phyloP scores from a whole-genome alignment of 2,113 vertebrate species.

The Saguinus imperator region DNA sequence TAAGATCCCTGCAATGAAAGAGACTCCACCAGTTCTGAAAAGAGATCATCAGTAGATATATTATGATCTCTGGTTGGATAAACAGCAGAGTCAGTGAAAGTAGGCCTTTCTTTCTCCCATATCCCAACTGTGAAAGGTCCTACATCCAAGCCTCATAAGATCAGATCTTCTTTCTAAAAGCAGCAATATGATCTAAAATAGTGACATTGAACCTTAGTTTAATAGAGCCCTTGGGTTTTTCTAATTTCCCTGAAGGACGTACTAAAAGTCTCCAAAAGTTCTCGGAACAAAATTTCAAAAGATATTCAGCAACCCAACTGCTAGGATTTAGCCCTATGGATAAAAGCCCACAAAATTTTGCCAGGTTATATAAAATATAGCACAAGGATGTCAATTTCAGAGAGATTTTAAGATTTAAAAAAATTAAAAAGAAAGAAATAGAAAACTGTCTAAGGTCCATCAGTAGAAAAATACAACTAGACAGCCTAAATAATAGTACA shows the following conservation, averaged over 20 bases:
- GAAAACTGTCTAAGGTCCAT: neutral
- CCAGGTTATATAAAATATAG: neutral
- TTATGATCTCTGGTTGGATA: constrained; percentile 50
- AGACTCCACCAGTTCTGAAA: constrained; percentile 81
- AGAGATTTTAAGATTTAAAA: neutral
- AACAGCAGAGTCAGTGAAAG: constrained; percentile 40
- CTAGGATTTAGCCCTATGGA: neutral
- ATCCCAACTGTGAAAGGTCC: constrained; percentile 6
- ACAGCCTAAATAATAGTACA: neutral
- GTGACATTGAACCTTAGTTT: neutral
- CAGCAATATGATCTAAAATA: neutral
- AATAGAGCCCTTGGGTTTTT: constrained; percentile 12
- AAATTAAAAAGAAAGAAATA: neutral
- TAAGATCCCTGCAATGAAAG: constrained; percentile 82
- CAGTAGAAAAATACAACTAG: neutral
- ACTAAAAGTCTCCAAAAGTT: constrained; percentile 19
- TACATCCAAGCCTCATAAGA: neutral
- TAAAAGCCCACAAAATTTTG: constrained; percentile 17
- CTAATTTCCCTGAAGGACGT: neutral
- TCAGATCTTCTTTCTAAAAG: constrained; percentile 21
- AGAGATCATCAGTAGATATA: constrained; percentile 67
- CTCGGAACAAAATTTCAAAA: constrained; percentile 42
- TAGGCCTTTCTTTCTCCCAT: constrained; percentile 17
- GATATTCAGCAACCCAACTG: neutral
- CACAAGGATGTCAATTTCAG: neutral